These are phyloP conservation scores for Amblyopsis rosae DNA, from an alignment of 2,113 vertebrate species.

Conservation along the genomic window DNA sequence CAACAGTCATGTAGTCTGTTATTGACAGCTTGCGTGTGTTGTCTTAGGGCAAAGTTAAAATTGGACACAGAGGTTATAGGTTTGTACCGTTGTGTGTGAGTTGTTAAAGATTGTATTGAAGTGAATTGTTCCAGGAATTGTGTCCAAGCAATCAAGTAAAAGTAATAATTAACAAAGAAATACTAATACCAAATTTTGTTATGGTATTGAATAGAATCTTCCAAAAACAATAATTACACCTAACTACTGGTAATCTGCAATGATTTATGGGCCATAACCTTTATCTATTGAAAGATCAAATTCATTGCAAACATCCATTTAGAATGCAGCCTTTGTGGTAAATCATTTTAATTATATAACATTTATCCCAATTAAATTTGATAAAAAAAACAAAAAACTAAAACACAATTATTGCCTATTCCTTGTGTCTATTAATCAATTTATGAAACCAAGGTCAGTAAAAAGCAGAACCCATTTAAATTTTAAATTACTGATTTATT, in stretches of 20 bases:
- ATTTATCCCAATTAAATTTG: background rate
- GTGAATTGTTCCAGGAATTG: no score
- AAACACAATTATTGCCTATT: background rate
- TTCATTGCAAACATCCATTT: background rate
- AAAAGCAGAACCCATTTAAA: background rate
- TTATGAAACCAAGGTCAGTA: background rate
- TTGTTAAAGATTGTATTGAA: no score
- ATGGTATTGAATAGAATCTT: no score
- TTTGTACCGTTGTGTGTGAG: no score
- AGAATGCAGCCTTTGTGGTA: background rate
- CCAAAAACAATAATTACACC: background rate
- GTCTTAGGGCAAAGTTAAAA: no score
- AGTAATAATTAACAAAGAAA: no score
- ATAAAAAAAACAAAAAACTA: background rate
- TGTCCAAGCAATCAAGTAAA: no score
- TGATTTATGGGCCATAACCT: background rate
- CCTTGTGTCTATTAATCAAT: background rate
- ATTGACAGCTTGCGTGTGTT: no score
- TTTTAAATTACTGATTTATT: background rate
- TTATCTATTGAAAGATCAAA: background rate
- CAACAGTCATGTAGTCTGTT: no score
- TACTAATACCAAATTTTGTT: no score
- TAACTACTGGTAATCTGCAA: background rate
- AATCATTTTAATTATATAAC: background rate
- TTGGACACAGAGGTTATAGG: no score